These are phyloP conservation scores for Mesocentrotus franciscanus DNA, from an alignment of 53 echinoderm and acorn worm genomes.

Conservation along the genomic window DNA sequence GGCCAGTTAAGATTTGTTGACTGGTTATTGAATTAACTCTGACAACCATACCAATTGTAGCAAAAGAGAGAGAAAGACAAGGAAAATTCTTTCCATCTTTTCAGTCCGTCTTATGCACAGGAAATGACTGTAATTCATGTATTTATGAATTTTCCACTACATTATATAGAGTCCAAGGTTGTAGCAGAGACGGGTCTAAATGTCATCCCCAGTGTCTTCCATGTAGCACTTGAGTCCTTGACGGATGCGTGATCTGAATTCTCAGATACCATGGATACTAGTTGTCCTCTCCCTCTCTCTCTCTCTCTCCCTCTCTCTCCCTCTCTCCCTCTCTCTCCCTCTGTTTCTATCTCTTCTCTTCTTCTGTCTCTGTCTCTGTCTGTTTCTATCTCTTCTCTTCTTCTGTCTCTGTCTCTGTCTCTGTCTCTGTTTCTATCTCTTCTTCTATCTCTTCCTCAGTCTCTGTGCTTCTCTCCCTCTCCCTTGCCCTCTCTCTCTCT, in stretches of 20 bases:
- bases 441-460: background rate
- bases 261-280: background rate
- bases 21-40: too few species aligned
- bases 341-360: background rate
- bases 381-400: background rate
- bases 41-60: too few species aligned
- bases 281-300: background rate
- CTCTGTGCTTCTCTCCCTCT: background rate
- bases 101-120: too few species aligned
- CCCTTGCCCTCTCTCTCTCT: background rate
- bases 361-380: background rate
- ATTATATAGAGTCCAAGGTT: background rate
- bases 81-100: too few species aligned
- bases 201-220: background rate
- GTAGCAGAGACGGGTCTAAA: background rate
- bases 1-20: background rate
- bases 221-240: background rate
- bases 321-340: background rate
- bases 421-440: background rate
- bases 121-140: too few species aligned
- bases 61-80: too few species aligned
- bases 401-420: background rate
- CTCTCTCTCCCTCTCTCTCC: background rate
- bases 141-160: background rate
- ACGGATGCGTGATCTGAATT: background rate